These are phyloP conservation scores for Ifrita kowaldi DNA, from an alignment of 2,113 vertebrate species.

Conservation along the genomic window DNA sequence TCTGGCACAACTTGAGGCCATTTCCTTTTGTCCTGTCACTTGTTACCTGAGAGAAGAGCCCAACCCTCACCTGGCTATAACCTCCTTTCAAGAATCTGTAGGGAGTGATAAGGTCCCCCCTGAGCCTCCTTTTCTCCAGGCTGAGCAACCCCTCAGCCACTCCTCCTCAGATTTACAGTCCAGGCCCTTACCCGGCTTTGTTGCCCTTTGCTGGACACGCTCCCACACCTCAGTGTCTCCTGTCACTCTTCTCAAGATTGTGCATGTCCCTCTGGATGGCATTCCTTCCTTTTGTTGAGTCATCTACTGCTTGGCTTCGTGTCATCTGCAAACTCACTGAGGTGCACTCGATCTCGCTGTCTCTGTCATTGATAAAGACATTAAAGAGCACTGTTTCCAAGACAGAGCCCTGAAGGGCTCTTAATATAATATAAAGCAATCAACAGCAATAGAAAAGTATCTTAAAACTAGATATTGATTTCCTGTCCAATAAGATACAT, in stretches of 20 bases:
- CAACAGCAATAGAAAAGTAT: slow-evolving; percentile 36
- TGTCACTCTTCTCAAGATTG: not conserved
- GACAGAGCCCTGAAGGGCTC: not conserved
- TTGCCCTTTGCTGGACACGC: not conserved
- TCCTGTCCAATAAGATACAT: not conserved
- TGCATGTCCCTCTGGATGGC: not conserved
- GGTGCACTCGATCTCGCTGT: not conserved
- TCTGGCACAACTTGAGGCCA: not conserved
- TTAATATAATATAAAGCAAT: slow-evolving; percentile 36
- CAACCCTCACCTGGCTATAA: not conserved
- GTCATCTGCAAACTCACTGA: not conserved
- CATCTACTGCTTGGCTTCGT: not conserved
- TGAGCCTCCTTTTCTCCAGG: not conserved
- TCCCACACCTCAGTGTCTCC: not conserved
- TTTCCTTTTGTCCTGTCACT: not conserved
- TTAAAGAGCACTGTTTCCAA: not conserved
- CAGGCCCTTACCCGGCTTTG: not conserved
- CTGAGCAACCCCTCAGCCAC: not conserved
- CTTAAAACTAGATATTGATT: slow-evolving; percentile 46
- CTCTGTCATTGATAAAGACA: not conserved
- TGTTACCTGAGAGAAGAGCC: not conserved
- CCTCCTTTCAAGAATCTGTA: not conserved
- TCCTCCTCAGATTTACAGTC: not conserved
- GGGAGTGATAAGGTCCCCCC: not conserved
- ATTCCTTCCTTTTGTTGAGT: not conserved